Evolutionary conservation across 2,113 vertebrate genomes (phyloP).

Genomic region (Macheiramphus alcinus): DNA sequence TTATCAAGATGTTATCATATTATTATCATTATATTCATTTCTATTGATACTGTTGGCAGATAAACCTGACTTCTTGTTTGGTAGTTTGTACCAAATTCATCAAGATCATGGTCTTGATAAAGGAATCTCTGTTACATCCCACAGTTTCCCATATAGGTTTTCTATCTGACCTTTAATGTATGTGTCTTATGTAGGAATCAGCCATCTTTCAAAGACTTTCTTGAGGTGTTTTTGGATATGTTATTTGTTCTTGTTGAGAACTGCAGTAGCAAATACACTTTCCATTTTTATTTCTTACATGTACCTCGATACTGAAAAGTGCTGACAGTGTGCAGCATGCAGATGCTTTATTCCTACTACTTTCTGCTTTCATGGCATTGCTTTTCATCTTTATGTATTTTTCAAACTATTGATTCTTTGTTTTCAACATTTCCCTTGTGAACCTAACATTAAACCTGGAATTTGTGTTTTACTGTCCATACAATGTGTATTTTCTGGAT

Average conservation of each 20-base stretch:
- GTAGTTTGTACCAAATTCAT: not conserved
- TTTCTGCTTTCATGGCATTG: not conserved
- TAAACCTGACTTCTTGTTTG: not conserved
- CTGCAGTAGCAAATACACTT: not conserved
- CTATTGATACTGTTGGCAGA: not conserved
- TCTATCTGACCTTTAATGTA: not conserved
- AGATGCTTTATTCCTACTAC: not conserved
- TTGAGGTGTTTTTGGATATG: not conserved
- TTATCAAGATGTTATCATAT: not conserved
- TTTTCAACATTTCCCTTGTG: constrained; percentile 34
- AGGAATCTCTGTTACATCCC: not conserved
- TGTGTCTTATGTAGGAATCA: fast-evolving
- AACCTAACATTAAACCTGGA: constrained; percentile 29
- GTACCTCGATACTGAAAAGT: not conserved
- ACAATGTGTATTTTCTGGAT: not conserved
- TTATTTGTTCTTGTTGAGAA: not conserved
- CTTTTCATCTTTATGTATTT: not conserved
- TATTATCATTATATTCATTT: not conserved
- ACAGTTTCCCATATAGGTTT: not conserved
- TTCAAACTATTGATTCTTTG: constrained; percentile 15
- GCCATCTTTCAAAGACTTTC: not conserved
- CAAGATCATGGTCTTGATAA: not conserved
- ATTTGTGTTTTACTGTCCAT: not conserved
- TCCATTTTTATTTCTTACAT: not conserved
- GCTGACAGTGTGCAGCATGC: not conserved